Conservation (phyloP, 2,797 vertebrate genomes). For the Myripristis jacobus region DNA sequence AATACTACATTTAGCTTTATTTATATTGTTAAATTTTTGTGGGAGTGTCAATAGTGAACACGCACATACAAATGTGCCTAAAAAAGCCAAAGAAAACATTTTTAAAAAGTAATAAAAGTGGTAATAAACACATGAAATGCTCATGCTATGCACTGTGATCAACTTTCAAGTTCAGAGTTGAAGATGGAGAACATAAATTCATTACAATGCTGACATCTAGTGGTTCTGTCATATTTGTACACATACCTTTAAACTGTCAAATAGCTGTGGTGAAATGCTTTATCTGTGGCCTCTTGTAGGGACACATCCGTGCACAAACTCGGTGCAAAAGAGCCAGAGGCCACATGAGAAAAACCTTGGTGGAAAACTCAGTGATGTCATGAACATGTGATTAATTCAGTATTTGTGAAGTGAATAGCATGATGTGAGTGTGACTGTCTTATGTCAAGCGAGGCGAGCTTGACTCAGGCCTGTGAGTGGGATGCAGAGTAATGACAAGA, state of each 20-base stretch:
- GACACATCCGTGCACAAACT: slow-evolving; percentile 26
- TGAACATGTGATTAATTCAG: slow-evolving; percentile 55
- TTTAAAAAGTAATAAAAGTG: too few species aligned
- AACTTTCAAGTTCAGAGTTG: background rate
- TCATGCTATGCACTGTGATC: background rate
- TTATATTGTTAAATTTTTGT: too few species aligned
- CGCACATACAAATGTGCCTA: too few species aligned
- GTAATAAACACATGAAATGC: too few species aligned
- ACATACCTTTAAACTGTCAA: background rate
- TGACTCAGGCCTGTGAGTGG: slow-evolving; percentile 51
- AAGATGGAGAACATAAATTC: slow-evolving; percentile 14
- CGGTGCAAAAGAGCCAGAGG: slow-evolving; percentile 6
- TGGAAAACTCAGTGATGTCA: slow-evolving; percentile 69
- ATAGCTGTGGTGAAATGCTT: background rate
- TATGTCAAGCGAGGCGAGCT: slow-evolving; percentile 63
- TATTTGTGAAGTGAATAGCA: slow-evolving; percentile 44
- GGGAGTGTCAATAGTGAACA: too few species aligned
- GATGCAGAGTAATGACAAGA: slow-evolving; percentile 65
- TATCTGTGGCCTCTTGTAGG: slow-evolving; percentile 12
- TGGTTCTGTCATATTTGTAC: slow-evolving; percentile 58
- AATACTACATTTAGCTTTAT: too few species aligned
- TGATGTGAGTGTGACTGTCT: slow-evolving; percentile 67
- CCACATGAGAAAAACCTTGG: slow-evolving; percentile 37
- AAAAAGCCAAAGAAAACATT: too few species aligned
- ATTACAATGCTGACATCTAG: slow-evolving; percentile 81